A percentile compares a stretch with the other conserved stretches of the same genome.
Conservation (phyloP, 2,797 vertebrate species). For the Microtus obscurus region DNA sequence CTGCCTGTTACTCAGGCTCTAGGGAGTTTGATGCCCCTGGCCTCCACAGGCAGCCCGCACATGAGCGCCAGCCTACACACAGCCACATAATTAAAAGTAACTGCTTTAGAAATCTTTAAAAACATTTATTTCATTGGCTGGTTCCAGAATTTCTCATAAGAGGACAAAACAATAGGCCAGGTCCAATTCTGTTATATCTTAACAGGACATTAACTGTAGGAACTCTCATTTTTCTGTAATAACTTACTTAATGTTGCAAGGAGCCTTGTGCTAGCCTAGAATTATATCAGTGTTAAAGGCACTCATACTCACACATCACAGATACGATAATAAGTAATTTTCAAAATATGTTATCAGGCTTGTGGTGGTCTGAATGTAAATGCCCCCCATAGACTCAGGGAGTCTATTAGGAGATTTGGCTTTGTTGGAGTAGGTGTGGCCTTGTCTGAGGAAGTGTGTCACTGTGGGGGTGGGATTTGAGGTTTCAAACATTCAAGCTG, state of each 20-base stretch:
- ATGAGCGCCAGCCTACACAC: background rate
- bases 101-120: background rate
- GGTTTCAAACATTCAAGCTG: background rate
- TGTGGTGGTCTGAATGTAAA: background rate
- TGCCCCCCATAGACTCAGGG: background rate
- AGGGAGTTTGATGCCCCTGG: background rate
- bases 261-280: background rate
- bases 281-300: background rate
- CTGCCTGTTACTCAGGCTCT: background rate
- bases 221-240: background rate
- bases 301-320: background rate
- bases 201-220: background rate
- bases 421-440: too few species aligned
- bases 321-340: background rate
- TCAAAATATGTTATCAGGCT: background rate
- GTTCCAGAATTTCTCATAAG: background rate
- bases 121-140: background rate
- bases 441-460: background rate
- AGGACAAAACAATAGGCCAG: background rate
- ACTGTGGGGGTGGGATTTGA: background rate
- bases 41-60: background rate
- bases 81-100: background rate
- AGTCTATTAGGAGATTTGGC: background rate
- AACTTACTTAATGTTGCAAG: background rate
- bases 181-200: background rate